These are phyloP conservation scores for Pavo muticus DNA, from an alignment of 2,113 vertebrate species.

Conservation along the genomic window DNA sequence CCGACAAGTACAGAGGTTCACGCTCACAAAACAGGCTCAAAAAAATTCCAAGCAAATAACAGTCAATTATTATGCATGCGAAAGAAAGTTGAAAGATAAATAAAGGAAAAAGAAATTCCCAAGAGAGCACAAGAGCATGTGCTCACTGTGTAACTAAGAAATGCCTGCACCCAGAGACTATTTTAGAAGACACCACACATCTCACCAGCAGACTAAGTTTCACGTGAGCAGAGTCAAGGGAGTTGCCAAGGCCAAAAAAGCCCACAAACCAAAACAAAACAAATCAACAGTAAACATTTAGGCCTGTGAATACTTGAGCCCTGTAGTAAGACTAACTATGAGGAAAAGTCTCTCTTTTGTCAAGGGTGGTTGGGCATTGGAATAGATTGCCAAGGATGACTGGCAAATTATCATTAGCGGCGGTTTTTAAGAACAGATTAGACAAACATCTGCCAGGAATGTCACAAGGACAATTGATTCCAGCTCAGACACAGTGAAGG, in stretches of 20 bases:
- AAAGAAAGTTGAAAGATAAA: neutral
- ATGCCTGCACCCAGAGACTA: neutral
- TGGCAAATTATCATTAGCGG: neutral
- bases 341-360: neutral
- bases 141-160: neutral
- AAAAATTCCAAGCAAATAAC: neutral
- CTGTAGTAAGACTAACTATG: neutral
- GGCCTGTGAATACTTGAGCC: neutral
- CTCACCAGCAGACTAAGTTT: neutral
- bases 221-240: fast-evolving
- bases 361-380: neutral
- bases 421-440: neutral
- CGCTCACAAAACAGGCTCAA: neutral
- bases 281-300: neutral
- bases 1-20: neutral
- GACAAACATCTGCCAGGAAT: neutral
- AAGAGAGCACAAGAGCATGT: fast-evolving
- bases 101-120: neutral
- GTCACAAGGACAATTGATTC: neutral
- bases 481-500: neutral
- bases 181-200: neutral
- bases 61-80: neutral
- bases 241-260: neutral
- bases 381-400: neutral
- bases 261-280: neutral